Evolutionary conservation across 2,797 vertebrate species (phyloP), one percentile per base, ranked within the genome.

Genomic region (Fundulus diaphanus): DNA sequence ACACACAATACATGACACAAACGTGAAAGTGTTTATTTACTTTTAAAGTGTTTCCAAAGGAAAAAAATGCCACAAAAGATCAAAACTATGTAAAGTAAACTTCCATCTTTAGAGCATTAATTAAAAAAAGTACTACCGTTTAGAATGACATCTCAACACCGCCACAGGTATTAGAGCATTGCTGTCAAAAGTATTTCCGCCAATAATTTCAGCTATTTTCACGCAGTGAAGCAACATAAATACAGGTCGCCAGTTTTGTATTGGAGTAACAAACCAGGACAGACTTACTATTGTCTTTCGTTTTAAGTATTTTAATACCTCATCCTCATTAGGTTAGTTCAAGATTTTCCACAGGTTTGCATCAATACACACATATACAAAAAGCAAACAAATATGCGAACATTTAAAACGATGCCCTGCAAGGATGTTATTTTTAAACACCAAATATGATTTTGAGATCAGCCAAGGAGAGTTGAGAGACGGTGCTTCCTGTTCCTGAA

Each of bases 381-480:
- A 15, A 61, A 20, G 3, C 24, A 40, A 40, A 35, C 20, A 5
- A 56, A 3, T 3, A 54, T 6, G 29, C 35, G 35, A 56, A 40
- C 16, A 15, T 70, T 66, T 46, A 3, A n/a, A 16, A 61, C 46
- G 2, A 37, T 48, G n/a, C 9, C 46, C 49, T 24, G 22, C n/a
- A n/a, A 20, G 42, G 6, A 3, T 27, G 4, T 68, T 13, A 7
- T 48, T 73, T 61, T 93, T 85, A 95, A 51, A 95, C 90, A 9
- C 97, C 96, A 70, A 99, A 98, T 49, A 99, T 95, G 80, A 96
- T 88, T 83, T 87, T 95, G 82, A 98, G 96, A 85, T 99, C 97
- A 27, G 95, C 95, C 90, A 98, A 90, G n/a, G 96, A 96, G 42
- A 98, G 97, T 85, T 97, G 97, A 54, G 94, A 91, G 82, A 95